Base-by-base conservation (phyloP, 2,797 vertebrate species). In the Hypotaenidia philippensis region DNA sequence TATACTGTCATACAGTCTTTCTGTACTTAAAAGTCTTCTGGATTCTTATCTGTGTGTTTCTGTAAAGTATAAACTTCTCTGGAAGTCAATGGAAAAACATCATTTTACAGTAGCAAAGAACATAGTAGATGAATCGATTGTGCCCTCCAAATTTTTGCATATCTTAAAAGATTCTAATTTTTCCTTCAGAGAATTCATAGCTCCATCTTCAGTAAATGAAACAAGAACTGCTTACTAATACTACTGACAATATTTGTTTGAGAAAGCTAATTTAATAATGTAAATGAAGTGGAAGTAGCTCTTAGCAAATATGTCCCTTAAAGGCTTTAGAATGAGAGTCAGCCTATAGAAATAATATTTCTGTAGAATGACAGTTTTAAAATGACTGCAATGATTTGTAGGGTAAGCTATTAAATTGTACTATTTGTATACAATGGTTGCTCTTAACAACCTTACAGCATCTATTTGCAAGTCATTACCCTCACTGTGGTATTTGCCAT, bases 231-330 rank as follows among this genome's bases (percentile, higher is more conserved):
- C 66, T 96, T 91, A 77, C 84, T 91, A 78, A 91, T 95, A 94
- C 47, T 57, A 85, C 63, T 78, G 85, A 81, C 57, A 79, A 90
- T 89, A 87, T 93, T 92, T 94, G 69, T 92, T 93, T 92, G 90
- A 90, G 74, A 93, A 91, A 86, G 34, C 77, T 93, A 92, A 97
- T 96, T 93, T 94, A 94, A 94, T 97, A 92, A 91, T 38, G 3
- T 80, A 93, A 96, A 96, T 94, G 66, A 94, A 94, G 59, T 74
- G 80, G 87, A 95, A 97, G 84, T 75, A 63, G 41, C 64, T 96
- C 66, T 95, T 91, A 78, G 76, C 66, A 76, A 94, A 85, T 94
- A 77, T 47, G 90, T 53, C 56, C 83, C 72, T 94, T 94, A 89
- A 95, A 96, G 85, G 81, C 47, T 92, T 86, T 82, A 75, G 75